Evolutionary conservation across 2,888 invertebrate genomes (phyloP), one percentile per base, ranked within the genome.

Genomic region (Pogonocherus hispidulus): DNA sequence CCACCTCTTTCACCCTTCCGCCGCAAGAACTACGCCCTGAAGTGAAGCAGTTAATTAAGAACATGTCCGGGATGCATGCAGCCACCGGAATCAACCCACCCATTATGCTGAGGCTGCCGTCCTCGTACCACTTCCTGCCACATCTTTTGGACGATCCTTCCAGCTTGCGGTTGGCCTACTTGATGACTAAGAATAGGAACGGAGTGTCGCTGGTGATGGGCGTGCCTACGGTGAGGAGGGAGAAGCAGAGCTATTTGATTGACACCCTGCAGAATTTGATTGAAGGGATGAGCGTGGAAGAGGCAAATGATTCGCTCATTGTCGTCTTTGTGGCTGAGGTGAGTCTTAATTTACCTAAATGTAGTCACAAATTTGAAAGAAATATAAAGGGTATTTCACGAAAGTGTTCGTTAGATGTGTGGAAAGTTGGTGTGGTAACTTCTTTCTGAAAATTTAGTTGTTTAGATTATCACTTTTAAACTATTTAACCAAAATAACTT

Each of bases 291-390:
- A 91, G 88, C 56, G 87, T 89, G 1, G 88, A 89, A 5, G 92
- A 93, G 73, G 91, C 91, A 56, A 89, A 90, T n/a, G 94, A 95
- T 81, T 91, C 93, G 0, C 86, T 97, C 19, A 93, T 98, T 67
- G 90, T 97, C 4, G 92, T 98, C 1, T 93, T 94, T 81, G 91
- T 97, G 52, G 97, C 96, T 0, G 97, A 97, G 87, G 90, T 90
- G 80, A 83, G 82, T 6, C 16, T 8, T 23, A 46, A 44, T 37
- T 27, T 27, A 5, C 27, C 8, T 27, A n/a, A n/a, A n/a, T n/a
- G n/a, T n/a, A n/a, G n/a, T n/a, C n/a, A n/a, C n/a, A n/a, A n/a
- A n/a, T n/a, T n/a, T n/a, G n/a, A 19, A 46, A 46, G 46, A 6
- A 46, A 46, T 18, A n/a, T n/a, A n/a, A n/a, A n/a, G n/a, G n/a